phyloP scores from a whole-genome alignment of 2,888 invertebrate species.

The Mayetiola destructor region DNA sequence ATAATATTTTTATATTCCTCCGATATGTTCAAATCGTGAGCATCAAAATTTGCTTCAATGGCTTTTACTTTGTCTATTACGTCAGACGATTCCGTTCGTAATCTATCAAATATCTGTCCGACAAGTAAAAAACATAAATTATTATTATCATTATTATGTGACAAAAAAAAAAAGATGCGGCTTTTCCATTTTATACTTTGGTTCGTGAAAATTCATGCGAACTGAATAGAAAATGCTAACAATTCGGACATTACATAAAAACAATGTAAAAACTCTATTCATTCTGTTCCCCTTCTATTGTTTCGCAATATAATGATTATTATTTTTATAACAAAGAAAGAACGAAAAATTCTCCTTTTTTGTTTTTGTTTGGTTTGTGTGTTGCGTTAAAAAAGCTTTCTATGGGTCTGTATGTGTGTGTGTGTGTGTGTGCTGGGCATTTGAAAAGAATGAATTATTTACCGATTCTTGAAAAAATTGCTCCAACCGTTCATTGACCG shows the following conservation, averaged over 20 bases:
- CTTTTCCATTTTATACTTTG: too few relatives aligned
- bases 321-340: background rate
- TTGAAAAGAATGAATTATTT: conserved; percentile 18
- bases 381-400: too few relatives aligned
- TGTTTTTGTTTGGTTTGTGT: too few relatives aligned
- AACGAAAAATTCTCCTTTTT: background rate
- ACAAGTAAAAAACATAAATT: background rate
- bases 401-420: background rate
- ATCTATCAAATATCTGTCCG: conserved; percentile 42
- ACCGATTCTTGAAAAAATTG: conserved; percentile 32
- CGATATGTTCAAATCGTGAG: conserved; percentile 37
- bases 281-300: too few relatives aligned
- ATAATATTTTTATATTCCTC: conserved; percentile 33
- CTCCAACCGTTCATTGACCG: conserved; percentile 29
- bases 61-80: conserved; percentile 41
- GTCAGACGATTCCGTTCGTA: conserved; percentile 36
- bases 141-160: background rate
- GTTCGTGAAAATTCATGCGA: too few relatives aligned
- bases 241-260: too few relatives aligned
- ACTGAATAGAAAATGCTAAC: too few relatives aligned
- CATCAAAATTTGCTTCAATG: conserved; percentile 39
- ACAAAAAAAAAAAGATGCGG: background rate
- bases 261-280: too few relatives aligned
- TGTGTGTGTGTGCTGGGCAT: background rate
- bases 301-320: too few relatives aligned